Base-by-base conservation (phyloP, 2,888 invertebrate genomes). In the Lasioglossum lativentre region DNA sequence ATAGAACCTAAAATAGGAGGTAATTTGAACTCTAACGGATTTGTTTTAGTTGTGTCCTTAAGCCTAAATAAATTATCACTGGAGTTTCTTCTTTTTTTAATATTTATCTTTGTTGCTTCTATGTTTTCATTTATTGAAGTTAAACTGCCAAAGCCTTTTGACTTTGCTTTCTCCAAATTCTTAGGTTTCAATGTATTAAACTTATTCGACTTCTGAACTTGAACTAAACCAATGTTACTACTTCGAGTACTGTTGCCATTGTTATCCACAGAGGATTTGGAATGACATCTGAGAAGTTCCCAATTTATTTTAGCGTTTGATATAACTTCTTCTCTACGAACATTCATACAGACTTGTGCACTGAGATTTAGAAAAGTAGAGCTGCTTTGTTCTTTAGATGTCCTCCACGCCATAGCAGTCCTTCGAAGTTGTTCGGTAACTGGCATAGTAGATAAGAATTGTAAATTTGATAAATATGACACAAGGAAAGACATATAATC, bases 221-320 rank as follows among this genome's bases (percentile, higher is more conserved):
- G 90, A 6, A 93, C 75, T n/a, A 89, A 90, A 8, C 91, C 91
- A 19, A 92, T 78, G 47, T 91, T 92, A 81, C 91, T 93, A 77
- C 83, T 90, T 82, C 92, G 93, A 1, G 90, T 88, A 40, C 86
- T 80, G 40, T 83, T 92, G 16, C 86, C 74, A 86, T 92, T 93
- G 72, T 86, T 92, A 52, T 89, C 94, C 12, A 94, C 92, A 66
- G 97, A 96, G 89, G 96, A 96, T 94, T 96, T 97, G 52, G 96
- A 97, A 95, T 97, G 97, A 5, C 97, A 97, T 84, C 98, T 96
- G 23, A 98, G 95, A 75, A 98, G 95, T 94, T 98, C 98, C 98
- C 98, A 98, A 93, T 98, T 98, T n/a, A 97, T 98, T 88, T 98
- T 96, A 2, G 98, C 98, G 93, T 98, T 98, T 66, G 97, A 97